phyloP scores from a whole-genome alignment of 2,113 vertebrate species.

The Mixornis gularis region DNA sequence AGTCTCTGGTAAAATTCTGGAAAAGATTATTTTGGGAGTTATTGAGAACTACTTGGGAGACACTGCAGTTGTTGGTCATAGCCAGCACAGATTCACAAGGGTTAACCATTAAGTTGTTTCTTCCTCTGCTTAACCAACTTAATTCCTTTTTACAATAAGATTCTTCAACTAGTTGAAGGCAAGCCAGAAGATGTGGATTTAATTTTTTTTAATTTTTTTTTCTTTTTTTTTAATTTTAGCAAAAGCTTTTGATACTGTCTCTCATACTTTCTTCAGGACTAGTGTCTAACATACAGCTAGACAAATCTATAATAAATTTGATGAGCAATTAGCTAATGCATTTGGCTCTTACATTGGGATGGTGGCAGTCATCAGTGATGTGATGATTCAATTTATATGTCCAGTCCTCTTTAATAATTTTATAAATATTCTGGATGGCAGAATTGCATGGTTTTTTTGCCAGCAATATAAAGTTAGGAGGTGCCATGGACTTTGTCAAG shows the following conservation, averaged over 20 bases:
- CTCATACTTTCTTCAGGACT: background rate
- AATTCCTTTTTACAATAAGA: background rate
- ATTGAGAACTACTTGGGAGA: background rate
- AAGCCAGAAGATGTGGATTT: background rate
- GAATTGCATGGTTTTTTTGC: background rate
- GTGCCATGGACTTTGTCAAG: background rate
- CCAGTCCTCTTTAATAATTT: background rate
- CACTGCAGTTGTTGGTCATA: background rate
- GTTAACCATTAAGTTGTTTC: background rate
- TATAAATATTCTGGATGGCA: background rate
- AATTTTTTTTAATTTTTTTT: background rate
- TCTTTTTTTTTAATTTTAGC: background rate
- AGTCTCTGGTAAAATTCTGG: background rate
- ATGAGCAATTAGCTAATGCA: rapidly evolving
- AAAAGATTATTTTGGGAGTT: background rate
- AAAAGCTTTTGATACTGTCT: background rate
- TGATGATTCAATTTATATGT: background rate
- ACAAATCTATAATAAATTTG: background rate
- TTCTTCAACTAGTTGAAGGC: background rate
- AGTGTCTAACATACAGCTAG: background rate
- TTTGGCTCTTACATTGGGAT: background rate
- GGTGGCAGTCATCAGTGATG: background rate
- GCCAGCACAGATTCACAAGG: rapidly evolving
- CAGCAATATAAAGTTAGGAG: background rate
- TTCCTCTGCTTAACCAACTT: background rate